A percentile compares a stretch with the other conserved stretches of the same genome.
These are phyloP conservation scores for Formica selysi DNA, from an alignment of 1,140 invertebrate species.

Conservation along the genomic window DNA sequence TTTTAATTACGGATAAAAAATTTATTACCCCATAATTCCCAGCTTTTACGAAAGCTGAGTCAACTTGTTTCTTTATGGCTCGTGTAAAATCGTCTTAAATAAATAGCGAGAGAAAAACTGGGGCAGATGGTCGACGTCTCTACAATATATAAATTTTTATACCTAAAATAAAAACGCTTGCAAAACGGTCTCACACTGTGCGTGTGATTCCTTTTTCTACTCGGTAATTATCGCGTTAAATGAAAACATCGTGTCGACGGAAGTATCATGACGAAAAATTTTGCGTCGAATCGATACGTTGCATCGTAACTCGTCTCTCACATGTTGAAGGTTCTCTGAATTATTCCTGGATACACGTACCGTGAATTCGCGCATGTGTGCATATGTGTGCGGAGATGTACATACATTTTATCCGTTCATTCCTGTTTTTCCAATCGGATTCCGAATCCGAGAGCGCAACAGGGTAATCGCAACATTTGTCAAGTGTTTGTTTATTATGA, in stretches of 20 bases:
- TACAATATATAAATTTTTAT: not conserved
- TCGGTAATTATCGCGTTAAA: not conserved
- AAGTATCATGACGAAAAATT: not conserved
- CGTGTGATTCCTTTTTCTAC: not conserved
- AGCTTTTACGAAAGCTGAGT: not conserved
- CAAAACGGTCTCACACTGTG: not conserved
- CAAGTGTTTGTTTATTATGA: not conserved
- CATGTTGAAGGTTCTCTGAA: conserved; percentile 52
- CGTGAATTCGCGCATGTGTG: not conserved
- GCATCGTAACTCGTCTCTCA: conserved; percentile 38
- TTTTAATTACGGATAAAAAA: not conserved
- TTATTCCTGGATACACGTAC: conserved; percentile 44
- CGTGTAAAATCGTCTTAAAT: conserved; percentile 20
- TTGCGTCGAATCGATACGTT: conserved; percentile 38
- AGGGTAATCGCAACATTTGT: not conserved
- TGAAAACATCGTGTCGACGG: not conserved
- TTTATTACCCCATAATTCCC: not conserved
- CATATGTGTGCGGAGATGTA: not conserved
- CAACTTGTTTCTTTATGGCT: not conserved
- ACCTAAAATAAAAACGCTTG: conserved; percentile 18
- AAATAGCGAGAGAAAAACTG: not conserved
- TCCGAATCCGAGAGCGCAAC: conserved; percentile 17
- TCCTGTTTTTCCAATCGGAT: conserved; percentile 16
- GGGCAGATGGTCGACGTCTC: not conserved
- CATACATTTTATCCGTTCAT: not conserved